Conservation (phyloP, 1,140 invertebrate species). For the Temnothorax curvispinosus region DNA sequence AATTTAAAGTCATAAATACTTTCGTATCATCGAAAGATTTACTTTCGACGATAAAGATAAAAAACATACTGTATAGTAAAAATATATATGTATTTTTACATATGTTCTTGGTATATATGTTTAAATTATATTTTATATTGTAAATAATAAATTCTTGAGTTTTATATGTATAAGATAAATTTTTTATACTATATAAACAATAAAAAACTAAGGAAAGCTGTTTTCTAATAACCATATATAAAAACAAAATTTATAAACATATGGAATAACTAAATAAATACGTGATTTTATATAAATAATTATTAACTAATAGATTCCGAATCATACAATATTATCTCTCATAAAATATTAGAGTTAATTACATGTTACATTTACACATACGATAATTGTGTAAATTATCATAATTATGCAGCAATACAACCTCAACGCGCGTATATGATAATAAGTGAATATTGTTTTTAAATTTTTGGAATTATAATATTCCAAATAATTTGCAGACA, state of each 20-base stretch:
- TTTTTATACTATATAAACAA: too few species aligned
- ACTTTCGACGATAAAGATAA: background rate
- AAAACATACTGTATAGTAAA: too few species aligned
- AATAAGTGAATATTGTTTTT: background rate
- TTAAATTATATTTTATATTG: too few species aligned
- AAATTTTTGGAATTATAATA: background rate
- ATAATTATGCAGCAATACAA: background rate
- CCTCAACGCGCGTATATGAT: background rate
- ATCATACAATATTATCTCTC: background rate
- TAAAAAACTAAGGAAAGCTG: too few species aligned
- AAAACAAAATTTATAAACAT: background rate
- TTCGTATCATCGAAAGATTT: background rate
- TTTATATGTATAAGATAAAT: too few species aligned
- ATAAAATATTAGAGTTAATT: constrained; percentile 6
- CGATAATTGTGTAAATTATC: background rate
- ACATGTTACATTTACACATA: background rate
- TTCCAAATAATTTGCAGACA: too few species aligned
- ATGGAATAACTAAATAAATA: background rate
- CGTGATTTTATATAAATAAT: background rate
- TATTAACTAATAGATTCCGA: background rate
- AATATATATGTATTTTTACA: too few species aligned
- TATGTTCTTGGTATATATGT: too few species aligned
- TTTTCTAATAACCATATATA: background rate
- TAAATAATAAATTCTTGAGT: too few species aligned
- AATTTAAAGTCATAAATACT: background rate